Evolutionary conservation across 2,888 invertebrate species (phyloP).

Genomic region (Diarsia mendica): DNA sequence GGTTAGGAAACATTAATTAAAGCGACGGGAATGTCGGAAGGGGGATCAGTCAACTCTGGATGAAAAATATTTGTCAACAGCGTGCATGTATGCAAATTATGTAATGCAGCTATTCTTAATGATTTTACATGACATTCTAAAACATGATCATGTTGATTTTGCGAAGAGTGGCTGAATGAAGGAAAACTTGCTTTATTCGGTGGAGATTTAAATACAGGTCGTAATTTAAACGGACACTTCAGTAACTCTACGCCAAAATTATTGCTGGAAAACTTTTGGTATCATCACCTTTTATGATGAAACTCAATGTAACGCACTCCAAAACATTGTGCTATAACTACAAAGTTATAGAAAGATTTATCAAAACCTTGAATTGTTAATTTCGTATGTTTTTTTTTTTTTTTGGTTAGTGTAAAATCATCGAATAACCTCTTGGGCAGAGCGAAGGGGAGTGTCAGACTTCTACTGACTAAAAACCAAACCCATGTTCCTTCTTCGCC

Average conservation of each 20-base stretch:
- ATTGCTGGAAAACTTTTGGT: too few species aligned
- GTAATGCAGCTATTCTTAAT: neutral
- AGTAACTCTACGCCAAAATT: too few species aligned
- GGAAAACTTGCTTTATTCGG: neutral
- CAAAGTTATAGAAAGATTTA: neutral
- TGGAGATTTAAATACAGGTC: neutral
- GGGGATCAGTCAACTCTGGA: slow-evolving; percentile 70
- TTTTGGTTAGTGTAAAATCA: too few species aligned
- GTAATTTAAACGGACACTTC: too few species aligned
- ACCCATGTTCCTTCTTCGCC: too few species aligned
- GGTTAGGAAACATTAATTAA: slow-evolving; percentile 84
- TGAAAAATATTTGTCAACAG: slow-evolving; percentile 4
- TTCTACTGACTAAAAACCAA: too few species aligned
- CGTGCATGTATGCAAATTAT: neutral
- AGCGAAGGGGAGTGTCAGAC: too few species aligned
- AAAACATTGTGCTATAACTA: too few species aligned
- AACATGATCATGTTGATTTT: neutral
- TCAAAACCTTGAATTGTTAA: neutral
- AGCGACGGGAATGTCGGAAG: slow-evolving; percentile 58
- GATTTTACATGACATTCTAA: neutral
- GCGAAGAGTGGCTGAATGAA: neutral
- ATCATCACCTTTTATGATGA: too few species aligned
- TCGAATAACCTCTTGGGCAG: too few species aligned
- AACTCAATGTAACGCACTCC: too few species aligned
- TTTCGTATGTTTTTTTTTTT: too few species aligned